Percentiles rank a stretch among this genome's conserved stretches.
Evolutionary conservation across 2,797 vertebrate species (phyloP).

Genomic region (Sebastes cheni): DNA sequence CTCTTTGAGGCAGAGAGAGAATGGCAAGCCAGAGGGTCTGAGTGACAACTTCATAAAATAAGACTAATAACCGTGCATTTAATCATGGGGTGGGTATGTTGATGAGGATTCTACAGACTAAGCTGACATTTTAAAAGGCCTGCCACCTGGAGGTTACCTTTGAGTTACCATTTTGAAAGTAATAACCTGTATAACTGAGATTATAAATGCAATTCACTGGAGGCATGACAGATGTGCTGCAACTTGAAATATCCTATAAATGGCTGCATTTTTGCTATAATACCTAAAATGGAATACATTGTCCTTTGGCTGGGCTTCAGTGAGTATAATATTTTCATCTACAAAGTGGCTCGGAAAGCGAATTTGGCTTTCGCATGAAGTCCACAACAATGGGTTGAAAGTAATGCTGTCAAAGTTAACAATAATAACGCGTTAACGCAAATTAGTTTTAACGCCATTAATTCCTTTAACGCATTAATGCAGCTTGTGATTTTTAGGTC

Average conservation of each 20-base stretch:
- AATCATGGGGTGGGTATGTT: constrained; percentile 25
- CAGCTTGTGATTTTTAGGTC: too few species aligned
- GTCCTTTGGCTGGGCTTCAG: background rate
- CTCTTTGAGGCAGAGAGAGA: constrained; percentile 46
- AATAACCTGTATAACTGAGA: background rate
- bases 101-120: background rate
- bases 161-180: background rate
- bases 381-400: background rate
- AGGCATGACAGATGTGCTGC: background rate
- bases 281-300: background rate
- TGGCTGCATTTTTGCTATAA: background rate
- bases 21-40: constrained; percentile 12
- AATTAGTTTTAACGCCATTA: too few species aligned
- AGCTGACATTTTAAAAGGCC: constrained; percentile 13
- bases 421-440: too few species aligned
- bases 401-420: too few species aligned
- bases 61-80: constrained; percentile 14
- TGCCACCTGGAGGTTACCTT: background rate
- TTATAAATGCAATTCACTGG: background rate
- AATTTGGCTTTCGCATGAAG: background rate
- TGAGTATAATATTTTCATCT: background rate
- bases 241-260: background rate
- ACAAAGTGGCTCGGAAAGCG: background rate
- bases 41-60: constrained; percentile 33
- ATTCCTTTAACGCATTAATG: too few species aligned